Conservation (phyloP, 2,888 invertebrate genomes). For the Chromoteleia sp. region DNA sequence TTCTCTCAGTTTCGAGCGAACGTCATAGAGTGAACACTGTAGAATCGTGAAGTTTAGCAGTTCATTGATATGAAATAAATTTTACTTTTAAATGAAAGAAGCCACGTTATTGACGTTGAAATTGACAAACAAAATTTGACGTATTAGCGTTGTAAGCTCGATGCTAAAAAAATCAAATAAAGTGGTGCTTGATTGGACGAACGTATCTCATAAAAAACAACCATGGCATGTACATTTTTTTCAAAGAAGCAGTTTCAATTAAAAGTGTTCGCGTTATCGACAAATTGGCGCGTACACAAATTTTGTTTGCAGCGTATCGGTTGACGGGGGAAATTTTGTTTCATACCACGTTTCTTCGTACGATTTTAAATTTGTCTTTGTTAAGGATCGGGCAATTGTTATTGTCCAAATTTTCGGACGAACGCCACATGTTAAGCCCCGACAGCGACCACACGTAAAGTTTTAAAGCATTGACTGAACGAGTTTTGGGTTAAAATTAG, state of each 20-base stretch:
- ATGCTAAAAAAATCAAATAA: slow-evolving; percentile 14
- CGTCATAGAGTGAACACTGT: too few relatives aligned
- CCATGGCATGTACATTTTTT: slow-evolving; percentile 25
- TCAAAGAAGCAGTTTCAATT: slow-evolving; percentile 12
- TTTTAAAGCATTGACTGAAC: slow-evolving; percentile 28
- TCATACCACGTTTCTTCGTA: not conserved
- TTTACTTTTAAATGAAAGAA: slow-evolving; percentile 9
- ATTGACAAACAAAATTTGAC: slow-evolving; percentile 15
- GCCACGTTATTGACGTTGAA: not conserved
- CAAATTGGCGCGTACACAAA: not conserved
- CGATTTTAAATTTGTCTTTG: slow-evolving; percentile 7
- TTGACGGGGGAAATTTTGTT: not conserved
- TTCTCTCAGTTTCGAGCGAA: too few relatives aligned
- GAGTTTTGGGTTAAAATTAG: slow-evolving; percentile 59
- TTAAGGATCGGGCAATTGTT: slow-evolving; percentile 12
- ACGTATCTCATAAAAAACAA: slow-evolving; percentile 8
- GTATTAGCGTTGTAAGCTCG: slow-evolving; percentile 5
- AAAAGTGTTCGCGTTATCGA: slow-evolving; percentile 5
- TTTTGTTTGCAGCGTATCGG: not conserved
- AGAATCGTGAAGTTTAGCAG: not conserved
- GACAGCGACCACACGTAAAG: slow-evolving; percentile 49
- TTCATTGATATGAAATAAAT: slow-evolving; percentile 1
- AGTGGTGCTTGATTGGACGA: slow-evolving; percentile 13
- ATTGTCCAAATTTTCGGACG: slow-evolving; percentile 31
- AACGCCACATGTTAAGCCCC: slow-evolving; percentile 35